A percentile compares a stretch with the other conserved stretches of the same genome.
Evolutionary conservation across 2,888 invertebrate genomes (phyloP).

Genomic region (Amphipyra tragopoginis): DNA sequence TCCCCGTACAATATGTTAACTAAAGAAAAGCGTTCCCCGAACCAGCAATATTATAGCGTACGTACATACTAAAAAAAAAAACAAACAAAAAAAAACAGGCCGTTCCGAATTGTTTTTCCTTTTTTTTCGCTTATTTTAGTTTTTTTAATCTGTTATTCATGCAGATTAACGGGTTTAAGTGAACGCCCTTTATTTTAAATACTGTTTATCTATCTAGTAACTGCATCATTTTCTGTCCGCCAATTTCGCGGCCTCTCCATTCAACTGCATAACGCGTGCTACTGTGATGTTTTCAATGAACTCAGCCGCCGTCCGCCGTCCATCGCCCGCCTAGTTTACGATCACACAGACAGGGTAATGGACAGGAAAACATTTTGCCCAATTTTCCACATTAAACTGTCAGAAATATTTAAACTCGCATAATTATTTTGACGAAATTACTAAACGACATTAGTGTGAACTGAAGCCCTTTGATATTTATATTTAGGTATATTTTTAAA

Average conservation of each 20-base stretch:
- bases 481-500: constrained; percentile 6
- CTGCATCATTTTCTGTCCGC: constrained; percentile 12
- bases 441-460: constrained; percentile 42
- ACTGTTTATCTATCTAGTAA: neutral
- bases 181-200: too few relatives aligned
- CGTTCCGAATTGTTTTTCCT: too few relatives aligned
- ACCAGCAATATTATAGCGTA: too few relatives aligned
- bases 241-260: constrained; percentile 28
- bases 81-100: too few relatives aligned
- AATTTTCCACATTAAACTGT: constrained; percentile 54
- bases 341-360: constrained; percentile 45
- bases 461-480: constrained; percentile 43
- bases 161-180: too few relatives aligned
- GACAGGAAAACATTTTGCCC: constrained; percentile 58
- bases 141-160: too few relatives aligned
- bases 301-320: constrained; percentile 25
- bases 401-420: constrained; percentile 44
- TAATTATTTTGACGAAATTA: constrained; percentile 48
- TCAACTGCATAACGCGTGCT: constrained; percentile 31
- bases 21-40: too few relatives aligned
- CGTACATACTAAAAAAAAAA: too few relatives aligned
- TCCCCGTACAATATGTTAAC: too few relatives aligned
- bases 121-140: too few relatives aligned
- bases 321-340: constrained; percentile 37
- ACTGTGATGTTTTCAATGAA: constrained; percentile 52